Evolutionary conservation across 2,888 invertebrate species (phyloP), one percentile per base, ranked within the genome.

Genomic region (Leptopilina syphax): DNA sequence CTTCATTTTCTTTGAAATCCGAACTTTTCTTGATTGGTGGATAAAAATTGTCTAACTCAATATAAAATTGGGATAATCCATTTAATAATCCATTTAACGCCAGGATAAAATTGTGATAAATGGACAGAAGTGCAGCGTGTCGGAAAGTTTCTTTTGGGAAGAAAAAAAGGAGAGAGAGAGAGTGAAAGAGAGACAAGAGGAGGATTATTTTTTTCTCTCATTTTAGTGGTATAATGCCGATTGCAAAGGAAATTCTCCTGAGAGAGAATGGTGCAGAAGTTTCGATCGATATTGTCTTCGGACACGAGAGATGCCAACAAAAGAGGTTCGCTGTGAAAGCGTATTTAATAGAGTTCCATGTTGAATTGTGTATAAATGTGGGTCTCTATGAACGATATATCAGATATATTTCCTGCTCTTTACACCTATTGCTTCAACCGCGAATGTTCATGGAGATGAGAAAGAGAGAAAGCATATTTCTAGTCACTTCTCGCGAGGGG

Each of bases 61-160:
- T 34, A 34, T 34, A 3, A 34, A 34, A 34, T 34, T 34, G 34
- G 34, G 34, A 34, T 34, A 34, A 34, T 34, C 70, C 70, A 70
- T 70, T 70, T 70, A 7, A 18, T 70, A 70, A 70, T 50, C 70
- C 70, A 70, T 70, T 70, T 70, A 7, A 70, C 70, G 27, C 50
- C 3, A 13, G 70, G 50, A 47, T 70, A 3, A 50, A 70, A 70
- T 50, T 70, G 70, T 70, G 70, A 70, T 70, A 8, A 70, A 70
- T 27, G 70, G 70, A 24, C 44, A 67, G 10, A 34, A 67, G 67
- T 67, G 67, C 70, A 50, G 27, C 50, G 54, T 70, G 54, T 70
- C 54, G 54, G 50, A 70, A 54, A 70, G 70, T 68, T 67, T 44
- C 18, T 9, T 18, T 50, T 2, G 63, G 63, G 12, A 18, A 50